Percentiles rank a stretch among this genome's conserved stretches.
These are phyloP conservation scores for Coelogynopora nodosa DNA, from an alignment of 2,888 invertebrate genomes.

Conservation along the genomic window DNA sequence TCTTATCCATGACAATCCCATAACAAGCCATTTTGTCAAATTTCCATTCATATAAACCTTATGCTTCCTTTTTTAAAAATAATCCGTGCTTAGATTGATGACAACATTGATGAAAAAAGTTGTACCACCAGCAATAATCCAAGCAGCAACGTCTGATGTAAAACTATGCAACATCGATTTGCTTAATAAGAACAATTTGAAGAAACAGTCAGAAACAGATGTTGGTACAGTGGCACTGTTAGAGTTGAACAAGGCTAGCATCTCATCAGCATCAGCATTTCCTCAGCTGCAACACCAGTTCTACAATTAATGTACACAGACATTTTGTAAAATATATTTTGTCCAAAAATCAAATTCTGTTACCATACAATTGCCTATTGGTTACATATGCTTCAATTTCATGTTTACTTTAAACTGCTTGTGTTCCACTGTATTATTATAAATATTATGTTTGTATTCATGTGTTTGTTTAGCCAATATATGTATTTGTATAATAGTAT, in stretches of 20 bases:
- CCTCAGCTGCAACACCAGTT: conserved; percentile 3
- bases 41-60: conserved; percentile 18
- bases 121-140: conserved; percentile 5
- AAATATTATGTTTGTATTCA: no score
- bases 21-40: conserved; percentile 23
- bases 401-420: no score
- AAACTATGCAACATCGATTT: conserved; percentile 20
- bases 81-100: not conserved
- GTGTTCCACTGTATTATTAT: no score
- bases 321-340: no score
- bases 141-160: conserved; percentile 20
- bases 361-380: no score
- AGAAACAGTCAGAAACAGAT: conserved; percentile 4
- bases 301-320: conserved; percentile 24
- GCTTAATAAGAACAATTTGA: not conserved
- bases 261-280: conserved; percentile 4
- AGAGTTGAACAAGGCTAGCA: conserved; percentile 15
- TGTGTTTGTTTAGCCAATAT: no score
- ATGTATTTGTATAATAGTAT: no score
- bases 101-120: conserved; percentile 5
- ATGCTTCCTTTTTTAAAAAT: conserved; percentile 22
- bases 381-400: no score
- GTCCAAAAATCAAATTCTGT: no score
- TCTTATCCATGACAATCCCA: conserved; percentile 22
- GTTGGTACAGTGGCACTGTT: conserved; percentile 17